Evolutionary conservation across 2,797 vertebrate species (phyloP), one percentile per base, ranked within the genome.

Genomic region (Sternarchorhynchus goeldii): DNA sequence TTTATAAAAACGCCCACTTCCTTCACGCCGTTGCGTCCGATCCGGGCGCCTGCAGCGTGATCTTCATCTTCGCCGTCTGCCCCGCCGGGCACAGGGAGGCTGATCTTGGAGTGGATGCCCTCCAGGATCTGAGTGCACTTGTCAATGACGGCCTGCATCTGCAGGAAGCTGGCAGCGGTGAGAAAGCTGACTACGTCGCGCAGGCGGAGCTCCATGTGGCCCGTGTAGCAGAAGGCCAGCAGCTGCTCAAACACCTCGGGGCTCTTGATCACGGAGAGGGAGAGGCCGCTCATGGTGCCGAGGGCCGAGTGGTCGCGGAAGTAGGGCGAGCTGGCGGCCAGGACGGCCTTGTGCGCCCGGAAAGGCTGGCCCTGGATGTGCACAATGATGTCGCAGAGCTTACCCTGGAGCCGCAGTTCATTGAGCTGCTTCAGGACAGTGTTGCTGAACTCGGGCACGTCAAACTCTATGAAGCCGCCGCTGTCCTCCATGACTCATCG

Each of bases 361-460:
- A 99, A 99, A 0, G 98, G 97, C 91, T 98, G 98, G 73, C 98
- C 98, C 93, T 99, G 97, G 85, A 99, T 98, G 86, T 99, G 98
- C 82, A 99, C 97, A 0, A 99, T 97, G 87, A 99, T 99, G 93
- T 99, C 98, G 62, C 98, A 99, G 73, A 99, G 92, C 87, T 99
- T 99, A 79, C 98, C 98, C 87, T 99, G 97, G 82, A 98, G 89
- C 84, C 98, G 96, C 81, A 99, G 94, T 84, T 99, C 96, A 0
- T 99, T 99, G 76, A 99, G 93, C 90, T 99, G 97, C 92, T 93
- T 96, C 89, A 99, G 93, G 83, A 99, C 96, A 18, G 93, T 96
- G 94, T 93, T 98, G 92, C 98, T 98, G 95, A 99, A 98, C 92
- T 98, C 96, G 2, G 98, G 96, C 93, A 99, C 96, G 84, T 99